A percentile compares a stretch with the other conserved stretches of the same genome.
Conservation (phyloP, 1,140 invertebrate genomes). For the Phocides pigmalion region DNA sequence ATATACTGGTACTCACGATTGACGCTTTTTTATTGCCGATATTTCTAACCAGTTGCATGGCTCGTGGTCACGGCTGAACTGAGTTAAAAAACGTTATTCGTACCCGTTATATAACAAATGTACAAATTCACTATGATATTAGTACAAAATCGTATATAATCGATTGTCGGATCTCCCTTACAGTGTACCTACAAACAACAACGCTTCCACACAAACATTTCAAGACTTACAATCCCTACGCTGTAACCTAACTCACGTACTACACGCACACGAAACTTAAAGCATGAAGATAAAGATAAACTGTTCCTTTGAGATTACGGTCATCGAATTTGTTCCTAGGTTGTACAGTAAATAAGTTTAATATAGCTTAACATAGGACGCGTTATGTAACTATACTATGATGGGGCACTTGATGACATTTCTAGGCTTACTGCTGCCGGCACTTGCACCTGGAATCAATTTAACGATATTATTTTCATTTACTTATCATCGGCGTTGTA, state of each 20-base stretch:
- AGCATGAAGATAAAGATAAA: constrained; percentile 69
- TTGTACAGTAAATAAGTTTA: constrained; percentile 65
- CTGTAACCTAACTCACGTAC: constrained; percentile 22
- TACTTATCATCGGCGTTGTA: not conserved
- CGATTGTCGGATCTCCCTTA: constrained; percentile 39
- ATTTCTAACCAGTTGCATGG: too few species aligned
- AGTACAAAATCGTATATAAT: not conserved
- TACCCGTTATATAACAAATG: too few species aligned
- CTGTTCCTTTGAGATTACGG: constrained; percentile 65
- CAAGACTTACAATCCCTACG: constrained; percentile 31
- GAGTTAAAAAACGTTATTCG: too few species aligned
- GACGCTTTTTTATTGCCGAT: too few species aligned
- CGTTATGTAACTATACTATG: constrained; percentile 69
- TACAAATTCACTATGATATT: not conserved
- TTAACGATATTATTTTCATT: not conserved
- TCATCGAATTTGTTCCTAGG: constrained; percentile 78
- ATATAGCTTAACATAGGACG: constrained; percentile 58
- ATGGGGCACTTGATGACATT: constrained; percentile 64
- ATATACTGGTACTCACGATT: too few species aligned
- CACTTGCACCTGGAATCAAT: constrained; percentile 65
- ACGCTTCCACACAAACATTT: constrained; percentile 31
- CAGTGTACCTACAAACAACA: constrained; percentile 15
- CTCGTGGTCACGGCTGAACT: too few species aligned
- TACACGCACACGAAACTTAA: constrained; percentile 67
- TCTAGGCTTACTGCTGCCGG: constrained; percentile 56